Conservation (phyloP, 1,140 invertebrate genomes). For the Nebria ingens region DNA sequence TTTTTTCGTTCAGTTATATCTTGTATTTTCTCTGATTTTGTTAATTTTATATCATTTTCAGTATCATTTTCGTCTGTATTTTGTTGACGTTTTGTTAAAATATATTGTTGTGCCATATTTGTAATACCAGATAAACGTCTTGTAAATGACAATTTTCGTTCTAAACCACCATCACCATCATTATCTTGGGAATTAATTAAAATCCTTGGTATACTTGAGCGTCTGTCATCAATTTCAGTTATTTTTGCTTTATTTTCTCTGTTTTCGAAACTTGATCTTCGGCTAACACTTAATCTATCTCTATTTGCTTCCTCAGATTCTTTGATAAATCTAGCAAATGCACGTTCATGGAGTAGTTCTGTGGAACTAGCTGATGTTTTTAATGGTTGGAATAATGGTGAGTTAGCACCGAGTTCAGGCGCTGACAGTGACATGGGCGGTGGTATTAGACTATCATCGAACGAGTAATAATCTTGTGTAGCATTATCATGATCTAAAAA, state of each 20-base stretch:
- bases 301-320: slow-evolving; percentile 51
- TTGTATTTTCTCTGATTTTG: slow-evolving; percentile 15
- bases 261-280: slow-evolving; percentile 44
- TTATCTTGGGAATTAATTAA: slow-evolving; percentile 28
- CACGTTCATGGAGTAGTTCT: slow-evolving; percentile 65
- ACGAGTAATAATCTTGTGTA: slow-evolving; percentile 43
- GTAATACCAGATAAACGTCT: slow-evolving; percentile 25
- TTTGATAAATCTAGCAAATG: slow-evolving; percentile 67
- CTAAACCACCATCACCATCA: slow-evolving; percentile 20
- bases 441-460: slow-evolving; percentile 51
- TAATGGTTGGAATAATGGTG: slow-evolving; percentile 41
- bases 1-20: slow-evolving; percentile 19
- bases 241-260: slow-evolving; percentile 24
- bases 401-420: slow-evolving; percentile 53
- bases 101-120: slow-evolving; percentile 20
- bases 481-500: slow-evolving; percentile 4
- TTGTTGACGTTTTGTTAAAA: slow-evolving; percentile 27
- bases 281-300: background rate
- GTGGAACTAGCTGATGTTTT: slow-evolving; percentile 69
- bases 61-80: slow-evolving; percentile 25
- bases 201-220: slow-evolving; percentile 28
- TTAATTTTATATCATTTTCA: slow-evolving; percentile 18
- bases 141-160: slow-evolving; percentile 25
- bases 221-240: slow-evolving; percentile 15
- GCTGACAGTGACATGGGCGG: slow-evolving; percentile 69